Evolutionary conservation across 2,113 vertebrate species (phyloP).

Genomic region (Condylura cristata): DNA sequence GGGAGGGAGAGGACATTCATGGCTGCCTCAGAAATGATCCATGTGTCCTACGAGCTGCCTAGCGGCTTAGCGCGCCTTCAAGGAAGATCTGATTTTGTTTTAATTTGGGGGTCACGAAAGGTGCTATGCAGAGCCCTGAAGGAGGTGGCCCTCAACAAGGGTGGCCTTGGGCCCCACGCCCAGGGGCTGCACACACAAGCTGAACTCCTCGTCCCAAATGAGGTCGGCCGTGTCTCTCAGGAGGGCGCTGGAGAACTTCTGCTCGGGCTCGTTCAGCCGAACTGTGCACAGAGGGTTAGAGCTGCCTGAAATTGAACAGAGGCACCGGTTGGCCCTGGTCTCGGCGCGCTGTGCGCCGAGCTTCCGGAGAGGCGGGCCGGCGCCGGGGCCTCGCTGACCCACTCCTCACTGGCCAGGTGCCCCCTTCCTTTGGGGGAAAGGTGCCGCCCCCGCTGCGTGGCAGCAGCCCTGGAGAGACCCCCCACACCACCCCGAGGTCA

Average conservation of each 20-base stretch:
- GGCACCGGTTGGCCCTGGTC: neutral
- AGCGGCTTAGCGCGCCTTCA: neutral
- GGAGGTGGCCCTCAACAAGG: neutral
- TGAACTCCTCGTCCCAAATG: slow-evolving; percentile 94
- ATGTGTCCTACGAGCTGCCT: neutral
- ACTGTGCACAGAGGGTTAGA: slow-evolving; percentile 86
- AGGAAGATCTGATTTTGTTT: neutral
- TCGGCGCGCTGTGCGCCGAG: too few relatives aligned
- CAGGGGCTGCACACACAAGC: slow-evolving; percentile 90
- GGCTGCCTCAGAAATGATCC: neutral
- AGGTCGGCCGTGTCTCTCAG: slow-evolving; percentile 84
- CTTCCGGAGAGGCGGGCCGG: too few relatives aligned
- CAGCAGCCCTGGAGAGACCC: too few relatives aligned
- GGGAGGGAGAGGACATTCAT: neutral
- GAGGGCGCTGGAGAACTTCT: slow-evolving; percentile 90
- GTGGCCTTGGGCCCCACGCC: neutral
- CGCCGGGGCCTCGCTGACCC: too few relatives aligned
- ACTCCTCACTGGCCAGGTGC: too few relatives aligned
- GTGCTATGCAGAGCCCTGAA: accelerated
- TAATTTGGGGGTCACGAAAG: too few relatives aligned
- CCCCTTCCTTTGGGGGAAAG: neutral
- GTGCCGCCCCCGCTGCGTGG: too few relatives aligned
- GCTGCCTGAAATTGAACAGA: slow-evolving; percentile 83
- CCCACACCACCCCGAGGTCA: too few relatives aligned
- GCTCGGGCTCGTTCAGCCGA: slow-evolving; percentile 92